A percentile compares a stretch with the other conserved stretches of the same genome.
Evolutionary conservation across 35 echinoderm and acorn worm species (phyloP).

Genomic region (Chiridota heheva): DNA sequence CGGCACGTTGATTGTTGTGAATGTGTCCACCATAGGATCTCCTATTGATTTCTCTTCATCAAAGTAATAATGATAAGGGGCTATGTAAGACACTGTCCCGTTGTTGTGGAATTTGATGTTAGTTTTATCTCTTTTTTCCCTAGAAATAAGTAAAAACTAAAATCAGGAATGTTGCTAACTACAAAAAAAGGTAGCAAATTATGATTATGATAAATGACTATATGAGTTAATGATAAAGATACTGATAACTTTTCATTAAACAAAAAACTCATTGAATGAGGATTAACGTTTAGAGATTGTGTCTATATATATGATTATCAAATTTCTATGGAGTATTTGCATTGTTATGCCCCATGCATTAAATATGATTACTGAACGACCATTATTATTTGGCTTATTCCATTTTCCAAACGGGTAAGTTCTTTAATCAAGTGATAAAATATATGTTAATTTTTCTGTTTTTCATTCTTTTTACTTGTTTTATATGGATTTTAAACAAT

Average conservation of each 20-base stretch:
- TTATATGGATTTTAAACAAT: too few relatives aligned
- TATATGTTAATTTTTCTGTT: too few relatives aligned
- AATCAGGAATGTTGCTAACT: neutral
- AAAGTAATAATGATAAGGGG: constrained; percentile 62
- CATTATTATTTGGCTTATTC: too few relatives aligned
- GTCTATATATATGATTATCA: too few relatives aligned
- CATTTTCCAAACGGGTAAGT: too few relatives aligned
- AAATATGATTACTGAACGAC: neutral
- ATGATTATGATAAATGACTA: too few relatives aligned
- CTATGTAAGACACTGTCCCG: constrained; percentile 60
- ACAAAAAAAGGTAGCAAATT: neutral
- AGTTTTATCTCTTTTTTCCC: constrained; percentile 59
- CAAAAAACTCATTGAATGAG: neutral
- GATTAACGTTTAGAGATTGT: neutral
- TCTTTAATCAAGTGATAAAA: too few relatives aligned
- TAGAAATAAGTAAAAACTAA: constrained; percentile 13
- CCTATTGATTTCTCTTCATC: constrained; percentile 55
- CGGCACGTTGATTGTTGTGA: constrained; percentile 68
- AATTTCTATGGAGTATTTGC: too few relatives aligned
- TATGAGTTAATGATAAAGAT: neutral
- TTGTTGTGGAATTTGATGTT: constrained; percentile 67
- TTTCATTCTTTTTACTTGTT: too few relatives aligned
- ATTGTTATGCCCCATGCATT: too few relatives aligned
- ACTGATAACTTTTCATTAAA: neutral
- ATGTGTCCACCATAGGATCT: constrained; percentile 45